phyloP scores from a whole-genome alignment of 2,888 invertebrate species.

The Ormia ochracea region DNA sequence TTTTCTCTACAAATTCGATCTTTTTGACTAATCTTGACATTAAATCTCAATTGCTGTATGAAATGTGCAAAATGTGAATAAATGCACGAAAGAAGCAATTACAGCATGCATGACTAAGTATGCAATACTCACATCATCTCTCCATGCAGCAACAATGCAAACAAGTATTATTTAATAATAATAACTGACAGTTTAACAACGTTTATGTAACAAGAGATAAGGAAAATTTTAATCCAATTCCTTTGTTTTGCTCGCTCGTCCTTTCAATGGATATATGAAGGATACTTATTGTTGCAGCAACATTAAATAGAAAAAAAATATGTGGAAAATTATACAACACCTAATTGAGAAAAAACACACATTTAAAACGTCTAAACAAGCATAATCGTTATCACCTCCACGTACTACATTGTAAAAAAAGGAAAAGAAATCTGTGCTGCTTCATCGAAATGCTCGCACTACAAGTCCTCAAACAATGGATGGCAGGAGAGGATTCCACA shows the following conservation, averaged over 20 bases:
- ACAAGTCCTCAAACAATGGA: conserved; percentile 28
- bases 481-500: not conserved
- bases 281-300: conserved; percentile 9
- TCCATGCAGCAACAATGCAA: conserved; percentile 46
- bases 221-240: conserved; percentile 62
- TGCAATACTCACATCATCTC: not conserved
- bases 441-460: not conserved
- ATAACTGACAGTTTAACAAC: conserved; percentile 63
- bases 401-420: conserved; percentile 55
- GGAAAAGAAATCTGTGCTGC: not conserved
- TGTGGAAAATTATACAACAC: conserved; percentile 30
- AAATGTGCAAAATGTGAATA: conserved; percentile 50
- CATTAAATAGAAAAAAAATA: not conserved
- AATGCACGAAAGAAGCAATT: conserved; percentile 17
- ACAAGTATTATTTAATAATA: conserved; percentile 42
- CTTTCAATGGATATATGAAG: not conserved
- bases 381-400: conserved; percentile 67
- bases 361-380: conserved; percentile 62
- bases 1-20: conserved; percentile 30
- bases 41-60: conserved; percentile 43
- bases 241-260: conserved; percentile 55
- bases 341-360: conserved; percentile 54
- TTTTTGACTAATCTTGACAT: conserved; percentile 53
- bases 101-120: conserved; percentile 44
- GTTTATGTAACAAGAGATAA: conserved; percentile 57